Base-by-base conservation (phyloP, 2,888 invertebrate species). In the Smittia aterrima region DNA sequence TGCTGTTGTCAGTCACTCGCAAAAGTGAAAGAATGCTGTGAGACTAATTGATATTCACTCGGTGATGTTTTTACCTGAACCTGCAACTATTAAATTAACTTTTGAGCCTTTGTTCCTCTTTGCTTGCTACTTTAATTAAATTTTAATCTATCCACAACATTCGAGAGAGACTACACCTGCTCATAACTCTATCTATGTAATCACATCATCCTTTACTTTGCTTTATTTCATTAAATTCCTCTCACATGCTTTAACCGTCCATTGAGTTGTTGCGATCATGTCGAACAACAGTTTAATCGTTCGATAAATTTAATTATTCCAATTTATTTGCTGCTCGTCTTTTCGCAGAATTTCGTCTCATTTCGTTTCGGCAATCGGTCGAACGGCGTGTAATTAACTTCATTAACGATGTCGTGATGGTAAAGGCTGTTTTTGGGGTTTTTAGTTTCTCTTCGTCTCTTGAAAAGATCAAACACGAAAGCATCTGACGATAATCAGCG, bases 361-460 rank as follows among this genome's bases (percentile, higher is more conserved):
- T 7, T 38, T 38, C n/a, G n/a, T 7, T 47, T 38, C 11, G 58
- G 7, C 18, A 16, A 16, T 18, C 18, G 9, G 4, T 22, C 18
- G 58, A 3, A 22, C n/a, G 18, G n/a, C 58, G 20, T 58, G 58
- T 58, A 58, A 58, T 18, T 58, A 58, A 20, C 16, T 58, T 58
- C 18, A 58, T 58, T 58, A 58, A 58, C 58, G 18, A 58, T 58
- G 58, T 58, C 58, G 58, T 58, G 58, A 22, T 58, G 20, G 6
- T 7, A 16, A 47, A 47, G 18, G 11, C 18, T 47, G n/a, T 47
- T 47, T 47, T 47, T 7, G n/a, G n/a, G n/a, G 53, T 4, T 18
- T 47, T 47, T 2, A 18, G 18, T n/a, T n/a, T n/a, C 18, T 38
- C 11, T 38, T 47, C 3, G 13, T 7, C n/a, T 47, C n/a, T 47